These are phyloP conservation scores for Poecilia gillii DNA, from an alignment of 2,797 vertebrate species.

Conservation along the genomic window DNA sequence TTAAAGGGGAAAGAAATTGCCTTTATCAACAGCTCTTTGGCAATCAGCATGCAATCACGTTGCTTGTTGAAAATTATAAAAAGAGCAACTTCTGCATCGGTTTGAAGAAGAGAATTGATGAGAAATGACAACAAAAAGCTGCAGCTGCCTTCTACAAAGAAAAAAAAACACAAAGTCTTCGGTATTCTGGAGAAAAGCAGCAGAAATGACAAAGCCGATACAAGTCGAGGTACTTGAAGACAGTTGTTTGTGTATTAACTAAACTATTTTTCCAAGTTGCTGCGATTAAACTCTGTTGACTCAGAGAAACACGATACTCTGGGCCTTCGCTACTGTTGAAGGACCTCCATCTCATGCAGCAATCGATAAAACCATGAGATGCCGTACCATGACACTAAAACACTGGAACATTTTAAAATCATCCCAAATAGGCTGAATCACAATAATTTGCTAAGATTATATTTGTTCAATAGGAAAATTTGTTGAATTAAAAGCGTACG, in stretches of 20 bases:
- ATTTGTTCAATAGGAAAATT: background rate
- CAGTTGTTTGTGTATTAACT: background rate
- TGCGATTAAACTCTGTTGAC: background rate
- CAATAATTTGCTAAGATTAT: background rate
- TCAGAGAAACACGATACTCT: background rate
- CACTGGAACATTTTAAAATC: background rate
- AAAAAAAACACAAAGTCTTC: background rate
- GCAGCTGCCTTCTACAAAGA: constrained; percentile 16
- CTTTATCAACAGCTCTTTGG: constrained; percentile 11
- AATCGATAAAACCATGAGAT: background rate
- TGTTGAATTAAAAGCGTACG: background rate
- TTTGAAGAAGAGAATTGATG: constrained; percentile 7
- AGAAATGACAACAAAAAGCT: constrained; percentile 12
- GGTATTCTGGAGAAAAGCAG: background rate
- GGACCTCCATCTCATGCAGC: background rate
- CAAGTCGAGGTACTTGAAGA: background rate
- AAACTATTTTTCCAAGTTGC: background rate
- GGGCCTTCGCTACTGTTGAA: background rate
- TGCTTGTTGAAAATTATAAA: constrained; percentile 16
- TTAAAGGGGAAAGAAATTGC: background rate
- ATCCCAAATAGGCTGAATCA: background rate
- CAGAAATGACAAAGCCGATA: background rate
- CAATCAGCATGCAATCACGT: constrained; percentile 18
- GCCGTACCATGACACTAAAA: background rate
- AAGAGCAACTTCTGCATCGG: constrained; percentile 6